Evolutionary conservation across 2,113 vertebrate species (phyloP).

Genomic region (Brachypodius melanocephalos): DNA sequence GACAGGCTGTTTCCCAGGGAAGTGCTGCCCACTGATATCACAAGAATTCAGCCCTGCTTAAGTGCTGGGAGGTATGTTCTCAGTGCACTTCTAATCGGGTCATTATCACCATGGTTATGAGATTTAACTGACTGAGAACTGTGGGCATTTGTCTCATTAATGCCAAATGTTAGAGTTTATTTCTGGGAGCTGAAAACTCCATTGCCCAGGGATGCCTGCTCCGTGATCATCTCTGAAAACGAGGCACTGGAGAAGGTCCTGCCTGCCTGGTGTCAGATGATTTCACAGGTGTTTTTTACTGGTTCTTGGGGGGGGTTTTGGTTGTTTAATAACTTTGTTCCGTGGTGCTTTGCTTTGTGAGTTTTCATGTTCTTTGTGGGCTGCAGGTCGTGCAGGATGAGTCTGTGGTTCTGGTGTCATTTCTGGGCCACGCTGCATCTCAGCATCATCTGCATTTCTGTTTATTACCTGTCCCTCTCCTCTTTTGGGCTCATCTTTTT

Average conservation of each 20-base stretch:
- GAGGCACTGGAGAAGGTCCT: background rate
- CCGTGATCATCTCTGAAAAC: slow-evolving; percentile 30
- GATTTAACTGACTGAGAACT: slow-evolving; percentile 46
- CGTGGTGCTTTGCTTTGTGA: background rate
- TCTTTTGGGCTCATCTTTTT: background rate
- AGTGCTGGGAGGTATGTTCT: slow-evolving; percentile 37
- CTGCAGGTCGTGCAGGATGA: background rate
- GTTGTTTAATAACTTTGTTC: background rate
- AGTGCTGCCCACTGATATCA: slow-evolving; percentile 30
- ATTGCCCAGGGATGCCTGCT: slow-evolving; percentile 12
- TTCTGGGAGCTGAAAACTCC: slow-evolving; percentile 25
- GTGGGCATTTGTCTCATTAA: slow-evolving; percentile 55
- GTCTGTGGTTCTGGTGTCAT: background rate
- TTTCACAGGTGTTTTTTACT: background rate
- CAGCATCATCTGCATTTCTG: background rate
- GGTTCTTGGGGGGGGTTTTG: background rate
- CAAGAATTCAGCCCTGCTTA: slow-evolving; percentile 29
- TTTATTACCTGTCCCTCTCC: background rate
- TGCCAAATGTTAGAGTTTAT: slow-evolving; percentile 47
- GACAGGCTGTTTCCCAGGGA: slow-evolving; percentile 2
- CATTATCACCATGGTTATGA: slow-evolving; percentile 54
- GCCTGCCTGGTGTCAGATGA: background rate
- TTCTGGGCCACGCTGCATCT: background rate
- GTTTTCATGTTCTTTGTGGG: background rate
- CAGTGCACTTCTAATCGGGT: slow-evolving; percentile 14